Evolutionary conservation across 2,113 vertebrate species (phyloP), one percentile per base, ranked within the genome.

Genomic region (Crypturellus undulatus): DNA sequence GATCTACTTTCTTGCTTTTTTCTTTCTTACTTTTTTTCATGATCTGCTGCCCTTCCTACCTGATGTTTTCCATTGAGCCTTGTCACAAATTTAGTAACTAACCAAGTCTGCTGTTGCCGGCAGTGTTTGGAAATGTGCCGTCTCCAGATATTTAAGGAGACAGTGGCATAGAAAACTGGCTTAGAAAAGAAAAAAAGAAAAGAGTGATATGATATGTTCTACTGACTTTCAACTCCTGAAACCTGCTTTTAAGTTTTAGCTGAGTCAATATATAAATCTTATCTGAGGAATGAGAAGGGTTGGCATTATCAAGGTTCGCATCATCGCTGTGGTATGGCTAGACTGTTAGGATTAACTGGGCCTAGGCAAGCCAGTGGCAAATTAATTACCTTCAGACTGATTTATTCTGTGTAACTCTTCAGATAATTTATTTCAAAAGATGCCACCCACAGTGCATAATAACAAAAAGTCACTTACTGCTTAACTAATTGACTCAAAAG

Each of bases 381-480:
- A 92, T 69, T 84, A 73, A 72, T 92, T 93, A 49, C 69, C 49
- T 89, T 84, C 62, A 49, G 89, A 28, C 65, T 84, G 14, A 43
- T 96, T 92, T 87, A 26, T 84, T 78, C 64, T 45, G 30, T 84
- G 87, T 90, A 90, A 90, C 52, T 51, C 78, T 76, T 87, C 34
- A 64, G 83, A 79, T 72, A 75, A 75, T 93, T 94, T 88, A 75
- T 86, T 90, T 94, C 65, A 71, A 89, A 75, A 89, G 51, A 24
- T 79, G 43, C 34, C 62, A 54, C 60, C 42, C 69, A 84, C 28
- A 72, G 43, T 84, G 81, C 58, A 12, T n/a, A 42, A 52, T 93
- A 75, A 84, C 56, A 93, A 69, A 93, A 69, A 95, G 80, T 58
- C 65, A 84, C 1, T 0, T 72, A 40, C 70, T 72, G 43, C 38